Base-by-base conservation (phyloP, 1,140 invertebrate species). In the Ceratosolen solmsi region DNA sequence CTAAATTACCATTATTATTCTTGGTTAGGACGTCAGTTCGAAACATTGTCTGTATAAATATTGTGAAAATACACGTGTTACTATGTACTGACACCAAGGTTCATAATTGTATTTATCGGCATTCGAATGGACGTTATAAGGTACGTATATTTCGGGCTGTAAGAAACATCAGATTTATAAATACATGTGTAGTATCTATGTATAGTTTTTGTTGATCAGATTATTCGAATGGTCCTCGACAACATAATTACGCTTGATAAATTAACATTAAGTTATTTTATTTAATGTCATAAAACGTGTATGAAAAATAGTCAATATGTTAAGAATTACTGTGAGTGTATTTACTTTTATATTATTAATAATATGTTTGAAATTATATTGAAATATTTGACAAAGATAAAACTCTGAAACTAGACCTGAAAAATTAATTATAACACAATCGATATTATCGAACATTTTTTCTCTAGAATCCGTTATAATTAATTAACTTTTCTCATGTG, bases 401-500 rank as follows among this genome's bases (percentile, higher is more conserved):
- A n/a, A n/a, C n/a, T n/a, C 1, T 0, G 17, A 36, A 65, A 33
- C 13, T 33, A 65, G 22, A 36, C 36, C 30, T 36, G 8, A 68
- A 74, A 49, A 49, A 77, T 77, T 77, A 77, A 58, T 63, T 65
- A 65, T 33, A 60, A 49, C 27, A 0, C 25, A n/a, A 33, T 22
- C 54, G 33, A 60, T 75, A 75, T 30, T 65, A 49, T 65, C 41
- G 74, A 30, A 68, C 30, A 54, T 54, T 22, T 72, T 73, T 63
- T 49, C 71, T 5, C 51, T 41, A 54, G 36, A 49, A 71, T 25
- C n/a, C n/a, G 1, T 41, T 49, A 25, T 60, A 71, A 82, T 82
- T 77, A 82, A 82, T 82, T 77, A 77, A 68, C 72, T 27, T 58
- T 30, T 71, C 58, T 60, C 80, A 27, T 82, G 74, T 36, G 5